Evolutionary conservation across 2,888 invertebrate species (phyloP), one percentile per base, ranked within the genome.

Genomic region (Ceramica pisi): DNA sequence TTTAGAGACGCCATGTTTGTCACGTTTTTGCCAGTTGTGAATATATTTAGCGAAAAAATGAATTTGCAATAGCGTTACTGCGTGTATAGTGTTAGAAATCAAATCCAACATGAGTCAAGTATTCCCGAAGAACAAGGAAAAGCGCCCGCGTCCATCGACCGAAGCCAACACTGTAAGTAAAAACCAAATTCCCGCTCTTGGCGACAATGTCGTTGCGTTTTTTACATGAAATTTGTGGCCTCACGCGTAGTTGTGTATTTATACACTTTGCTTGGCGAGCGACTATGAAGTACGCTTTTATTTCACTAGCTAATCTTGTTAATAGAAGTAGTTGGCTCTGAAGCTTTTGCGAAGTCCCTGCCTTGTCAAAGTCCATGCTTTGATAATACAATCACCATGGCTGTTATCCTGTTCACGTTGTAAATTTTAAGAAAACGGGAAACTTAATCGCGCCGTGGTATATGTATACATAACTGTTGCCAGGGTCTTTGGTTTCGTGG

Each of bases 1-100:
- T 89, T 84, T 80, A 82, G 67, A 82, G 94, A 94, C 95, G 95
- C 95, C 95, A 95, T 95, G 91, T 94, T 95, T 93, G 95, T 95
- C 95, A 95, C 95, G 95, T 95, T 95, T 95, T 94, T 93, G 89
- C 91, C 87, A 92, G 90, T 92, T 89, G 90, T 91, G 91, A 91
- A 90, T 91, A 89, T 83, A 90, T 90, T 90, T 89, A 88, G 86
- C 77, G 82, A 89, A 89, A 90, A 89, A 87, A 86, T 88, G 55
- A 73, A 79, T 81, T 81, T 82, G 53, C 75, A 79, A 65, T 82
- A 78, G 73, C 72, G 67, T 76, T 35, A 63, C 46, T 73, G 68
- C 72, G 51, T 77, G 60, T 56, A 71, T 21, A 81, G 85, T 84
- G 87, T 50, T 79, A n/a, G 66, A 73, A 56, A 83, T 65, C 65